These are phyloP conservation scores for Diabrotica virgifera DNA, from an alignment of 1,140 invertebrate genomes.

Conservation along the genomic window DNA sequence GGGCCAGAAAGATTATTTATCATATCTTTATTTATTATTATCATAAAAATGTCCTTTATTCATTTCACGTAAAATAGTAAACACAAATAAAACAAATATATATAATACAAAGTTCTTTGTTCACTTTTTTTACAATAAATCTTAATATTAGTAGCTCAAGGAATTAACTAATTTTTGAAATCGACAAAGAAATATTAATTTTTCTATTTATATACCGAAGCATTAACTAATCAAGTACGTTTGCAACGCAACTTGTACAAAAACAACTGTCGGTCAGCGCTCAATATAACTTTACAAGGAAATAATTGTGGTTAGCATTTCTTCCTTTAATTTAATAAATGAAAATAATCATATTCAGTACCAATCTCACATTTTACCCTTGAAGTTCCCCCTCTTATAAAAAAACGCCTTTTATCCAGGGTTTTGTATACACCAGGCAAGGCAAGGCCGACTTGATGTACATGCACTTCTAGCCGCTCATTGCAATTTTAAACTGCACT, in stretches of 20 bases:
- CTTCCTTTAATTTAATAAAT: conserved; percentile 20
- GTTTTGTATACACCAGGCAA: conserved; percentile 28
- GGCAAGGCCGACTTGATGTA: conserved; percentile 36
- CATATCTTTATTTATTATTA: no score
- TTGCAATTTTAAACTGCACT: conserved; percentile 27
- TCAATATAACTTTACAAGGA: conserved; percentile 16
- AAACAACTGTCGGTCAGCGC: background rate
- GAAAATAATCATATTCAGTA: conserved; percentile 22
- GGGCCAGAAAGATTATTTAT: no score
- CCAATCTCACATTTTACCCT: conserved; percentile 34
- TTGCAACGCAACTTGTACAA: background rate
- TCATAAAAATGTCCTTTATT: no score
- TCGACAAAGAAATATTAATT: no score
- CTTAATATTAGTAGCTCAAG: no score
- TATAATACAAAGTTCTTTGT: no score
- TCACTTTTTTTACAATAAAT: no score
- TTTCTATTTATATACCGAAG: no score
- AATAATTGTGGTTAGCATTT: conserved; percentile 20
- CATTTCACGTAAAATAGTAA: no score
- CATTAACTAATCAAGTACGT: no score
- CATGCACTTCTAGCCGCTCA: conserved; percentile 26
- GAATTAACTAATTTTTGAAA: no score
- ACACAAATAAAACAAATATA: no score
- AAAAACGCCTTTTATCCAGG: conserved; percentile 39
- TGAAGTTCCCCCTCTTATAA: conserved; percentile 38